Conservation (phyloP, 2,113 vertebrate genomes). For the Scomber scombrus region DNA sequence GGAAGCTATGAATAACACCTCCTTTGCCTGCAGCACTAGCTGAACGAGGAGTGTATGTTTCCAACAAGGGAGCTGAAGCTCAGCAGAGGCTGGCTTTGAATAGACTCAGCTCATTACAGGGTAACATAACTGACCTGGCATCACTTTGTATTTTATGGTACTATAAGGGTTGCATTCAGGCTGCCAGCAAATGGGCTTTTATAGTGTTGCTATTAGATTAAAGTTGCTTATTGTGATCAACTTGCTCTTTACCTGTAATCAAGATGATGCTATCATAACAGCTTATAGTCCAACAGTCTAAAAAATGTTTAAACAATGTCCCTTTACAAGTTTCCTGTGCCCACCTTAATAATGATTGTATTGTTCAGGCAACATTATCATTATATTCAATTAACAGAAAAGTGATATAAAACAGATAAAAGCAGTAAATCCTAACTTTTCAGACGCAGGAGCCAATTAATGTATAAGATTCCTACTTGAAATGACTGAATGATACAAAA, state of each 20-base stretch:
- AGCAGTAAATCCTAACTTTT: neutral
- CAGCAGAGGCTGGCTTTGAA: conserved; percentile 27
- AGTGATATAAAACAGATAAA: neutral
- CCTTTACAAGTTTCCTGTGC: no score
- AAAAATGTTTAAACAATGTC: no score
- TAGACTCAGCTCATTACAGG: conserved; percentile 26
- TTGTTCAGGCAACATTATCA: no score
- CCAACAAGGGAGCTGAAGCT: conserved; percentile 7
- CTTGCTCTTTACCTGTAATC: neutral
- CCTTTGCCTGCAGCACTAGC: conserved; percentile 25
- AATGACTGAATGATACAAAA: neutral
- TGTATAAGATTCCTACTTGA: no score
- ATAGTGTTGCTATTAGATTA: neutral
- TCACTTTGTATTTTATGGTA: conserved; percentile 22
- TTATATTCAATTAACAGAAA: no score
- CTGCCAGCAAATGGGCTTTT: neutral
- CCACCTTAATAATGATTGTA: no score
- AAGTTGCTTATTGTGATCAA: neutral
- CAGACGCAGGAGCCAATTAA: no score
- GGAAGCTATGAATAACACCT: conserved; percentile 60
- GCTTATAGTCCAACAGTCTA: neutral
- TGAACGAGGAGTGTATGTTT: conserved; percentile 19
- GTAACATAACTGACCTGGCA: conserved; percentile 17
- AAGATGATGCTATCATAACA: neutral
- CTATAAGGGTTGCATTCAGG: neutral